phyloP scores from a whole-genome alignment of 2,888 invertebrate genomes.

The Platycnemis pennipes region DNA sequence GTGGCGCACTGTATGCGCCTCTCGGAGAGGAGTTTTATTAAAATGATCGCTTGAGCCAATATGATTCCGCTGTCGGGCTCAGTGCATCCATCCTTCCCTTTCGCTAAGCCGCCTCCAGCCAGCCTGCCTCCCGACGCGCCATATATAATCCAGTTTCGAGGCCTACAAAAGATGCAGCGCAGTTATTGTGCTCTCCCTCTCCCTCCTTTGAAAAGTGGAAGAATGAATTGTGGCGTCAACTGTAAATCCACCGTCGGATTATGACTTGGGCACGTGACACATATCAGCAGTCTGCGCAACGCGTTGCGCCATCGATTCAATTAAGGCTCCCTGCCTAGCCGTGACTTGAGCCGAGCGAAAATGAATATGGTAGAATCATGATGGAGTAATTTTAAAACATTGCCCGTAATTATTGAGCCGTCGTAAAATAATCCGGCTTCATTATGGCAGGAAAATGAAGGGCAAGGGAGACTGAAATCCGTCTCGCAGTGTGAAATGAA shows the following conservation, averaged over 20 bases:
- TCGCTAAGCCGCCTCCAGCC: neutral
- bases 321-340: neutral
- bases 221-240: constrained; percentile 1
- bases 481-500: no score
- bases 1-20: neutral
- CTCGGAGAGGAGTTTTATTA: neutral
- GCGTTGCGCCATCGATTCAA: neutral
- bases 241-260: constrained; percentile 5
- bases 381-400: neutral
- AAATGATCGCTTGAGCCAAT: neutral
- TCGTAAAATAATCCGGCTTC: neutral
- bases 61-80: neutral
- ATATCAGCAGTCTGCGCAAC: neutral
- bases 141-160: neutral
- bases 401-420: neutral
- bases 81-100: neutral
- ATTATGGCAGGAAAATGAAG: no score
- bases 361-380: neutral
- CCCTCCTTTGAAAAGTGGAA: neutral
- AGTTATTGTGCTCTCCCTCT: neutral
- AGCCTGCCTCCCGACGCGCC: neutral
- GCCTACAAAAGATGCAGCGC: neutral
- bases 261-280: neutral
- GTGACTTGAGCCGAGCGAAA: neutral
- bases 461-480: no score